Percentiles rank a stretch among this genome's conserved stretches.
phyloP scores from a whole-genome alignment of 2,797 vertebrate species.

The Atherinosoma microstoma region DNA sequence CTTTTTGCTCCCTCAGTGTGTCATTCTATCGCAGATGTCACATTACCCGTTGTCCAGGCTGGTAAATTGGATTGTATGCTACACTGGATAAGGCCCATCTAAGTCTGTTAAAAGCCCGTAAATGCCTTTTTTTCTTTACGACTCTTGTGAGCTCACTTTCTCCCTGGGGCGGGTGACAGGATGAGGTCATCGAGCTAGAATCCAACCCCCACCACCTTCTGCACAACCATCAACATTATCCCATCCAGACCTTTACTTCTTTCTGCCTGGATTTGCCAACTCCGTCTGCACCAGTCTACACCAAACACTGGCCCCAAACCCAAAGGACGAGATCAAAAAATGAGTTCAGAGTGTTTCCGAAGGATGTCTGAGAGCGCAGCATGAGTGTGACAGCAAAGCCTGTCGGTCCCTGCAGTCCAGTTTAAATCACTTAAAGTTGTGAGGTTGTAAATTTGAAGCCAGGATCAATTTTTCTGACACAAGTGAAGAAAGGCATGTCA shows the following conservation, averaged over 20 bases:
- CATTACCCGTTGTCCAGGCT: slow-evolving; percentile 44
- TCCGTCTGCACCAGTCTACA: slow-evolving; percentile 20
- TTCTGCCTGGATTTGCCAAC: slow-evolving; percentile 7
- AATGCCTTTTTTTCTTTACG: slow-evolving; percentile 73
- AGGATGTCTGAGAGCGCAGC: not conserved
- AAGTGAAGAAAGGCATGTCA: slow-evolving; percentile 9
- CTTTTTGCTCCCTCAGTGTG: slow-evolving; percentile 11
- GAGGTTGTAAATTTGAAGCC: slow-evolving; percentile 16
- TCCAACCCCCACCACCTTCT: slow-evolving; percentile 50
- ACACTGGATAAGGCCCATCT: slow-evolving; percentile 55
- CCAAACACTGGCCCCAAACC: slow-evolving; percentile 20
- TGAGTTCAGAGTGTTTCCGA: slow-evolving; percentile 11
- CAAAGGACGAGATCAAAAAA: slow-evolving; percentile 24
- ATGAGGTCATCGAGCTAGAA: slow-evolving; percentile 80
- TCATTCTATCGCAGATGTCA: slow-evolving; percentile 58
- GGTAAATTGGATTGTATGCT: slow-evolving; percentile 64
- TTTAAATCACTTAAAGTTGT: slow-evolving; percentile 27
- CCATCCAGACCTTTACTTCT: slow-evolving; percentile 56
- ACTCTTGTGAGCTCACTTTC: slow-evolving; percentile 81
- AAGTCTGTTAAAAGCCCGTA: slow-evolving; percentile 73
- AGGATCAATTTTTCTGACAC: slow-evolving; percentile 37
- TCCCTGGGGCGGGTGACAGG: slow-evolving; percentile 62
- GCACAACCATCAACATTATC: slow-evolving; percentile 52
- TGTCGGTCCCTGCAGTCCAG: slow-evolving; percentile 16
- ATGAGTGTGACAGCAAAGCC: slow-evolving; percentile 24